Conservation (phyloP, 1,140 invertebrate species). For the Thalassaphorura encarpata region DNA sequence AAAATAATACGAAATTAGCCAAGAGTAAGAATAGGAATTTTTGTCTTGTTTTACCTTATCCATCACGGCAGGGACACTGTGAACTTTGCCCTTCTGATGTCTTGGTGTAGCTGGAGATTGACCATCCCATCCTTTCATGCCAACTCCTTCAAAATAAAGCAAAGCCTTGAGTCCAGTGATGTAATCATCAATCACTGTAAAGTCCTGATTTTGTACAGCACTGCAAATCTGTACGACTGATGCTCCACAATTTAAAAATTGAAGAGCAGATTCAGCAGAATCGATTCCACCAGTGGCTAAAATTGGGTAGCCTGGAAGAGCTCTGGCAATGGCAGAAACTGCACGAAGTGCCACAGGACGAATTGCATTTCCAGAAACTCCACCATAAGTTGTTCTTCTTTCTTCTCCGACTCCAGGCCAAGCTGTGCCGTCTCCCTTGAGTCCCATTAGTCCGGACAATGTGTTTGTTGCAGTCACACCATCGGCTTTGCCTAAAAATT, state of each 20-base stretch:
- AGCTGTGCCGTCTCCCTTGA: constrained; percentile 64
- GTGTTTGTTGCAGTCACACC: constrained; percentile 98
- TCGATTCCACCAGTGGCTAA: constrained; percentile 94
- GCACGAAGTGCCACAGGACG: constrained; percentile 83
- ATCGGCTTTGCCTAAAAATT: constrained; percentile 61
- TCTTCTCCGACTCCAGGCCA: constrained; percentile 82
- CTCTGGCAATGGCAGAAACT: constrained; percentile 72
- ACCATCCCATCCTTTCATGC: constrained; percentile 70
- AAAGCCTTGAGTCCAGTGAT: constrained; percentile 78
- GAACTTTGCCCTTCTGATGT: constrained; percentile 53
- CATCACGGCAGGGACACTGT: constrained; percentile 31
- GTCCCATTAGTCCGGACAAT: constrained; percentile 81
- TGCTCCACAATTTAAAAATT: constrained; percentile 87
- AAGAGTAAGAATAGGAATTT: background rate
- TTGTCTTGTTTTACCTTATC: constrained; percentile 32
- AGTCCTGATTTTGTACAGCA: constrained; percentile 97
- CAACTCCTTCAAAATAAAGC: constrained; percentile 65
- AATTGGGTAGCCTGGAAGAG: constrained; percentile 79
- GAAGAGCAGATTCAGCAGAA: constrained; percentile 83
- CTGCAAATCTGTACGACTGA: constrained; percentile 86
- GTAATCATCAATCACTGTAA: constrained; percentile 90
- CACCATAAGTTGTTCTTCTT: constrained; percentile 87
- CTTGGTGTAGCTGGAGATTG: constrained; percentile 79
- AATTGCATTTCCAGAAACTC: constrained; percentile 91
- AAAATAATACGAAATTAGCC: background rate